Evolutionary conservation across 2,888 invertebrate species (phyloP).

Genomic region (Xylota sylvarum): DNA sequence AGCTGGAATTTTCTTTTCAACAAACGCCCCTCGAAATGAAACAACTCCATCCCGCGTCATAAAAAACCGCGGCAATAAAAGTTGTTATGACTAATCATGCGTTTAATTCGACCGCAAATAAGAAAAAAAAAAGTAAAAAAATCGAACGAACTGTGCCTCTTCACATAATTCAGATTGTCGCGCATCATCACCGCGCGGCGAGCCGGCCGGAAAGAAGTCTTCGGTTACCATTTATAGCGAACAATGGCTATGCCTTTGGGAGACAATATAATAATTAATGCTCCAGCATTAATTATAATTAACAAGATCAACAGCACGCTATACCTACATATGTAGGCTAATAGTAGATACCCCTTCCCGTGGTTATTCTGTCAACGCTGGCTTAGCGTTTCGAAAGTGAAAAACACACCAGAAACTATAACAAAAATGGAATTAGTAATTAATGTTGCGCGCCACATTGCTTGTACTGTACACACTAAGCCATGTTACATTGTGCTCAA

Average conservation of each 20-base stretch:
- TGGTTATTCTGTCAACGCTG: slow-evolving; percentile 20
- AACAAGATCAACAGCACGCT: slow-evolving; percentile 52
- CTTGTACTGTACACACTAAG: slow-evolving; percentile 35
- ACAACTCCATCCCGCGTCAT: slow-evolving; percentile 24
- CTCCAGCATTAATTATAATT: slow-evolving; percentile 59
- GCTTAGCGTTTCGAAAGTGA: slow-evolving; percentile 57
- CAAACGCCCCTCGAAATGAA: slow-evolving; percentile 20
- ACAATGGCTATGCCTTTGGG: slow-evolving; percentile 47
- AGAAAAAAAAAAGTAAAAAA: slow-evolving; percentile 33
- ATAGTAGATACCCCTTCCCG: slow-evolving; percentile 34
- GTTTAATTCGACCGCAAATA: slow-evolving; percentile 66
- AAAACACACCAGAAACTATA: slow-evolving; percentile 45
- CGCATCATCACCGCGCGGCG: slow-evolving; percentile 42
- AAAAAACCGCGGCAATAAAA: slow-evolving; percentile 58
- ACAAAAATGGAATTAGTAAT: slow-evolving; percentile 48
- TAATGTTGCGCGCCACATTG: slow-evolving; percentile 51
- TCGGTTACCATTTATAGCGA: slow-evolving; percentile 64
- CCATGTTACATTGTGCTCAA: slow-evolving; percentile 51
- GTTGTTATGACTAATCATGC: slow-evolving; percentile 72
- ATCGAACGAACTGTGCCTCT: slow-evolving; percentile 13
- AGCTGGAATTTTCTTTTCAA: background rate
- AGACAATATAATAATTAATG: slow-evolving; percentile 68
- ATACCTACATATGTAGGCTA: slow-evolving; percentile 28
- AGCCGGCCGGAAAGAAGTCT: slow-evolving; percentile 62
- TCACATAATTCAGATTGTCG: slow-evolving; percentile 40